Conservation (phyloP, 2,888 invertebrate species). For the Syritta pipiens region DNA sequence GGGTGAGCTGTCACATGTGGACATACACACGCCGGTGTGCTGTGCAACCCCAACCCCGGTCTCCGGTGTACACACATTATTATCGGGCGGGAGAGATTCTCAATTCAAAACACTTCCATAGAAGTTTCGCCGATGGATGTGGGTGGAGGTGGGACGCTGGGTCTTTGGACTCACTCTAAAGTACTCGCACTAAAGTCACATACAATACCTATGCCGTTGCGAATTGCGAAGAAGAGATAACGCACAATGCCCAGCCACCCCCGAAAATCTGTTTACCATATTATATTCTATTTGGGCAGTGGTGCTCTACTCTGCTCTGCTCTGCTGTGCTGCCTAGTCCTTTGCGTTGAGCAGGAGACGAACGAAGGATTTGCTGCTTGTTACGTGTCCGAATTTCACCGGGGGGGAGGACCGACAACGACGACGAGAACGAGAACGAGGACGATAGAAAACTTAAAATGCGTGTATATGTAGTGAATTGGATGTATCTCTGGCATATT, state of each 20-base stretch:
- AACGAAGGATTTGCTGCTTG: slow-evolving; percentile 64
- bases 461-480: slow-evolving; percentile 54
- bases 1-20: slow-evolving; percentile 64
- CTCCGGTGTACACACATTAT: slow-evolving; percentile 40
- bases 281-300: slow-evolving; percentile 68
- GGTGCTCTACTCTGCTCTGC: slow-evolving; percentile 18
- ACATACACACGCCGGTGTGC: slow-evolving; percentile 43
- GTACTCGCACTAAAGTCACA: slow-evolving; percentile 68
- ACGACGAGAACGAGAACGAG: neutral
- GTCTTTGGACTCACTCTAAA: slow-evolving; percentile 50
- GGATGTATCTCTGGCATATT: slow-evolving; percentile 65
- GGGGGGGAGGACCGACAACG: slow-evolving; percentile 15
- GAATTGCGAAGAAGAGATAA: slow-evolving; percentile 68
- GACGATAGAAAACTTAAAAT: slow-evolving; percentile 66
- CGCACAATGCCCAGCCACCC: slow-evolving; percentile 62
- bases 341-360: slow-evolving; percentile 13
- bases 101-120: slow-evolving; percentile 59
- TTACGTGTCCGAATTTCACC: slow-evolving; percentile 68
- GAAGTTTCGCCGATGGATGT: neutral
- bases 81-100: slow-evolving; percentile 55
- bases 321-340: neutral
- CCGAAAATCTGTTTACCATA: slow-evolving; percentile 67
- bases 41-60: slow-evolving; percentile 21
- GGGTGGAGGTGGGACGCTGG: slow-evolving; percentile 5
- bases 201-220: slow-evolving; percentile 67